Evolutionary conservation across 2,797 vertebrate genomes (phyloP).

Genomic region (Sorex maritimensis): DNA sequence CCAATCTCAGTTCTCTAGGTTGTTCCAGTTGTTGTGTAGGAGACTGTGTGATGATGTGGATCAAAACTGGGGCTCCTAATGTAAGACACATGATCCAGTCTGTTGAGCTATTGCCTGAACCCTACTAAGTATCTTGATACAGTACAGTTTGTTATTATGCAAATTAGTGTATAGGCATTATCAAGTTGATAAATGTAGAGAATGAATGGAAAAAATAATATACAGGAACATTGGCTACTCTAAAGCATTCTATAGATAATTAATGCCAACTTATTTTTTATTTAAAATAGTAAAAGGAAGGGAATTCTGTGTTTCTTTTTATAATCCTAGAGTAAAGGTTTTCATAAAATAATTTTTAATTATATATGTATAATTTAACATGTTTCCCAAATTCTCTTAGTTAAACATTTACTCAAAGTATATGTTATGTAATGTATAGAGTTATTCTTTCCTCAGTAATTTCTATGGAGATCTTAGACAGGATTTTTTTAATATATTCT

Average conservation of each 20-base stretch:
- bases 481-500: background rate
- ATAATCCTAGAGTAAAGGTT: background rate
- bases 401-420: background rate
- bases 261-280: background rate
- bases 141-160: background rate
- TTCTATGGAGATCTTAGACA: background rate
- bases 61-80: too few relatives aligned
- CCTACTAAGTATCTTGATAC: conserved; percentile 20
- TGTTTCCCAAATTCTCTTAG: conserved; percentile 9
- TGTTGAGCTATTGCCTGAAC: too few relatives aligned
- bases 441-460: background rate
- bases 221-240: conserved; percentile 27
- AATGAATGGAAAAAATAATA: background rate
- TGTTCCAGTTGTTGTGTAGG: background rate
- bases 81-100: too few relatives aligned
- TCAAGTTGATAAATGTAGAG: background rate
- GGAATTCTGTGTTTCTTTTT: background rate
- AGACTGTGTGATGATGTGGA: too few relatives aligned
- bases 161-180: conserved; percentile 54
- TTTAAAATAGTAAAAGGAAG: conserved; percentile 42
- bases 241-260: conserved; percentile 59
- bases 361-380: conserved; percentile 30
- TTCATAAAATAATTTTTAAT: background rate
- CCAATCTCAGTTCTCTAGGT: background rate
- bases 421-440: conserved; percentile 15